These are phyloP conservation scores for Drosophila prosaltans DNA, from an alignment of 1,140 invertebrate genomes.

Conservation along the genomic window DNA sequence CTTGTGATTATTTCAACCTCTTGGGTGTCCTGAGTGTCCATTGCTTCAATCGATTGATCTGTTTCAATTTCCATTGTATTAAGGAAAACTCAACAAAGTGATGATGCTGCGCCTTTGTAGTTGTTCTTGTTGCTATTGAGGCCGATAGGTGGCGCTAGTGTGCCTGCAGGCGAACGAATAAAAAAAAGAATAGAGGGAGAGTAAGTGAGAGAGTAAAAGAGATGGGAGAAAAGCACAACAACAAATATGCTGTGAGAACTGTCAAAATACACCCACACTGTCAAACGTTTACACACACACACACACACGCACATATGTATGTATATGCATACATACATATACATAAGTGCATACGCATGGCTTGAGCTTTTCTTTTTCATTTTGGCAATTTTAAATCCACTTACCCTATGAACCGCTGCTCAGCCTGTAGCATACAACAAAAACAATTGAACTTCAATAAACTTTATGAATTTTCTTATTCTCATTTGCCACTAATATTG, in stretches of 20 bases:
- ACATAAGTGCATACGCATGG: conserved; percentile 7
- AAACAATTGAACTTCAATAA: conserved; percentile 9
- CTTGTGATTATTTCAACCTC: conserved; percentile 78
- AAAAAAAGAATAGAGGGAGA: conserved; percentile 27
- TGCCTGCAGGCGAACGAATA: conserved; percentile 17
- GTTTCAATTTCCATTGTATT: conserved; percentile 83
- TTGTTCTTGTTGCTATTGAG: conserved; percentile 6
- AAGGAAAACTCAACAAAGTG: conserved; percentile 47
- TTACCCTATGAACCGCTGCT: conserved; percentile 11
- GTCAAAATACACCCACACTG: conserved; percentile 19
- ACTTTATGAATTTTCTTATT: conserved; percentile 3
- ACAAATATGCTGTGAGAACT: conserved; percentile 16
- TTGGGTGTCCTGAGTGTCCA: conserved; percentile 82
- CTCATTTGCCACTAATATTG: background rate
- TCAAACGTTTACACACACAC: conserved; percentile 14
- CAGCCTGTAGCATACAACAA: conserved; percentile 11
- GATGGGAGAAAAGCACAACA: conserved; percentile 39
- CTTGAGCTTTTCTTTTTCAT: conserved; percentile 13
- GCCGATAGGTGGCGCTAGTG: conserved; percentile 22
- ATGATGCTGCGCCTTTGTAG: conserved; percentile 33
- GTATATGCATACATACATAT: conserved; percentile 3
- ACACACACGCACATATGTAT: background rate
- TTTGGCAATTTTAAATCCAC: background rate
- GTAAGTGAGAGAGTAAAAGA: conserved; percentile 30
- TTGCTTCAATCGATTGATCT: conserved; percentile 82